phyloP scores from a whole-genome alignment of 2,888 invertebrate genomes.

The Achlya flavicornis region DNA sequence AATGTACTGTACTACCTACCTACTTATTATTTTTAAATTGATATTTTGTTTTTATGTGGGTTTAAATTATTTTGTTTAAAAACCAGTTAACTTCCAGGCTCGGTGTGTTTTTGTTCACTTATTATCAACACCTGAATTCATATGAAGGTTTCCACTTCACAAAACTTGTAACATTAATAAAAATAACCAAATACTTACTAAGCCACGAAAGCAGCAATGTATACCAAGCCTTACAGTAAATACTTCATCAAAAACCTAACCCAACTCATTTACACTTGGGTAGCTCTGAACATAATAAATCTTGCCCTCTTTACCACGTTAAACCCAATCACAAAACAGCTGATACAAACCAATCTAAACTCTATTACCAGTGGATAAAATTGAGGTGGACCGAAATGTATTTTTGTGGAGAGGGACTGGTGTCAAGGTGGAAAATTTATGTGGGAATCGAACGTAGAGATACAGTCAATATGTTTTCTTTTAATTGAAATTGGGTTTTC shows the following conservation, averaged over 20 bases:
- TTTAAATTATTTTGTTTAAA: too few species aligned
- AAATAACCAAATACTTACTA: too few species aligned
- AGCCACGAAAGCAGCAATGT: neutral
- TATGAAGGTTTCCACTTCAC: too few species aligned
- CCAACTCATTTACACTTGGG: conserved; percentile 46
- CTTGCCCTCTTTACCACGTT: conserved; percentile 30
- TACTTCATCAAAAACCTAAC: conserved; percentile 19
- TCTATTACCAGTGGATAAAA: conserved; percentile 22
- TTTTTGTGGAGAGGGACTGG: conserved; percentile 18
- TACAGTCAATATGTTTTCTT: neutral
- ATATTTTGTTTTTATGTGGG: too few species aligned
- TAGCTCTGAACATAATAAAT: conserved; percentile 50
- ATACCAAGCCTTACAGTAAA: neutral
- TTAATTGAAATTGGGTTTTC: neutral
- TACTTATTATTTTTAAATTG: too few species aligned
- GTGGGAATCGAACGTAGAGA: conserved; percentile 16
- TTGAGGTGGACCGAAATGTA: neutral
- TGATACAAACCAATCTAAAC: conserved; percentile 25
- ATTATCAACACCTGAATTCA: too few species aligned
- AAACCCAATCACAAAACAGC: conserved; percentile 17
- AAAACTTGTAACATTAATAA: too few species aligned
- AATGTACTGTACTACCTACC: too few species aligned
- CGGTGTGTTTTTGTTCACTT: too few species aligned
- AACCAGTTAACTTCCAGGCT: too few species aligned
- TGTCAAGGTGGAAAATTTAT: conserved; percentile 30